Evolutionary conservation across 2,113 vertebrate species (phyloP), one percentile per base, ranked within the genome.

Genomic region (Motacilla tschutschensis): DNA sequence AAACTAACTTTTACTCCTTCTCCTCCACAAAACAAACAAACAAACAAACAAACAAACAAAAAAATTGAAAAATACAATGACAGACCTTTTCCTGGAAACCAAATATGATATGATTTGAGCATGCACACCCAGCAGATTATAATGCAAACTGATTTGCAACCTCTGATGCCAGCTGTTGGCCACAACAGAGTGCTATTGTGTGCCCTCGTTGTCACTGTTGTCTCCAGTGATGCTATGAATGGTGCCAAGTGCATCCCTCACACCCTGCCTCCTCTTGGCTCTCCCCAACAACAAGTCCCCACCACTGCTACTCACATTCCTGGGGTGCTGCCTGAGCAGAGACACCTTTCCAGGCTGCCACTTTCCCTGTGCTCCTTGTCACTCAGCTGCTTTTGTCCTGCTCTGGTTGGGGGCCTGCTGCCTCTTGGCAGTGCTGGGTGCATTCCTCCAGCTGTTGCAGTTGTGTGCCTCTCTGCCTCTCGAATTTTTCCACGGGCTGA

Each of bases 81-180:
- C 38, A 63, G 17, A n/a, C 59, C 33, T 70, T 54, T 66, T 31
- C 62, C 40, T 85, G 53, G 28, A 86, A 38, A 59, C 26, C 10
- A 69, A 60, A 57, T 57, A 24, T 3, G 12, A 6, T 19, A 51
- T 19, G 53, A 64, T 64, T 50, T 0, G 0, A 88, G 41, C 20
- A 7, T 22, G n/a, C 44, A 74, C 36, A 71, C 18, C 25, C 25
- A 46, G 44, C 48, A 80, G 38, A 43, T 58, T 36, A 51, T 55
- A 86, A 84, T 35, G 18, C 67, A 82, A 47, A 31, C 46, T 48
- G 51, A 64, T 81, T 55, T 79, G 13, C 59, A 84, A 0, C n/a
- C 77, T 75, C 43, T 65, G 40, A 62, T 82, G 67, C 51, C 90
- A 90, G 86, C 72, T 90, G 71, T 76, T 84, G 67, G 64, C 75